These are phyloP conservation scores for Dallia pectoralis DNA, from an alignment of 2,797 vertebrate genomes.

Conservation along the genomic window DNA sequence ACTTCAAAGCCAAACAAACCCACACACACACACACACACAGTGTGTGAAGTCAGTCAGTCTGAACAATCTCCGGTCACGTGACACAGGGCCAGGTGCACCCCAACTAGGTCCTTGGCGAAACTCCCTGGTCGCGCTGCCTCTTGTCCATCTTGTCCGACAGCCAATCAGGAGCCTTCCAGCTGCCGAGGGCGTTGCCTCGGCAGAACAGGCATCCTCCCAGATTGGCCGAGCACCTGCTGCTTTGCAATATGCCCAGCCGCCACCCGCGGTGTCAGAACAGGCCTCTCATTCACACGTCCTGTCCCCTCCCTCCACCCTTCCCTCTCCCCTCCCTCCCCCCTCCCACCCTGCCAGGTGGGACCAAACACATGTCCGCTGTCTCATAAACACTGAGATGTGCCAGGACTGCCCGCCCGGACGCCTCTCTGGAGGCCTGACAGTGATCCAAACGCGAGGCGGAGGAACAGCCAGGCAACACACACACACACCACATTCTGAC, in stretches of 20 bases:
- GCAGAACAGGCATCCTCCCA: conserved; percentile 54
- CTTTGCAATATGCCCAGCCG: conserved; percentile 75
- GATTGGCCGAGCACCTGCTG: conserved; percentile 72
- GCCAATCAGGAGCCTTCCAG: conserved; percentile 61
- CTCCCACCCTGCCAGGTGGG: conserved; percentile 68
- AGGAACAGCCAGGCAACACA: conserved; percentile 39
- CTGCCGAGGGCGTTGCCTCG: conserved; percentile 51
- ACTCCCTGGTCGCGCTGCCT: conserved; percentile 40
- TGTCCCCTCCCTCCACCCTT: conserved; percentile 10
- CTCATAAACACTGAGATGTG: conserved; percentile 58
- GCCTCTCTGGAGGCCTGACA: conserved; percentile 51
- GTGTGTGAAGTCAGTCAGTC: conserved; percentile 41
- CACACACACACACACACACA: conserved; percentile 12
- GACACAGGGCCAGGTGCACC: conserved; percentile 68
- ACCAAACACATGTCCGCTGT: conserved; percentile 74
- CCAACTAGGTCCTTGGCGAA: conserved; percentile 62
- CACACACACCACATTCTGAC: conserved; percentile 26
- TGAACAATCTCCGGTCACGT: conserved; percentile 68
- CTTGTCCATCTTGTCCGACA: conserved; percentile 57
- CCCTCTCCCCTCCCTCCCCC: conserved; percentile 23
- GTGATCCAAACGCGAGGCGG: conserved; percentile 50
- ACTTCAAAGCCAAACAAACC: conserved; percentile 69
- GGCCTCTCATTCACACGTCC: conserved; percentile 68
- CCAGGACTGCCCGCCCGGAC: conserved; percentile 59
- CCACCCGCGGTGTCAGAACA: conserved; percentile 65